Evolutionary conservation across 1,140 invertebrate species (phyloP).

Genomic region (Brachionus angularis): DNA sequence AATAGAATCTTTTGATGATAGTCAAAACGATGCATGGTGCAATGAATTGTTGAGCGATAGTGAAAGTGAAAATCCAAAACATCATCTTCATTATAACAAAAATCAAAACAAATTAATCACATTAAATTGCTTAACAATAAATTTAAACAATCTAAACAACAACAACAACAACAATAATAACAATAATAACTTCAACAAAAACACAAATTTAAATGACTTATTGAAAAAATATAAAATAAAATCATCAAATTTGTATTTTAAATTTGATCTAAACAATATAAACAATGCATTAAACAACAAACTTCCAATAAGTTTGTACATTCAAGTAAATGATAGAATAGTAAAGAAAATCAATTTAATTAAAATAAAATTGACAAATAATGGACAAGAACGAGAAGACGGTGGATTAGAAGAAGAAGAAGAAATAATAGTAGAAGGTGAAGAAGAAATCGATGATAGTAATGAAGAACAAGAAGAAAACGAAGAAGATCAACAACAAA

Average conservation of each 20-base stretch:
- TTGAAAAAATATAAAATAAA: too few species aligned
- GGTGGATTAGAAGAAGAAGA: too few species aligned
- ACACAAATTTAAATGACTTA: too few species aligned
- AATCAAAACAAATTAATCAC: neutral
- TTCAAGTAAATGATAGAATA: neutral
- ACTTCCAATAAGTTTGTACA: neutral
- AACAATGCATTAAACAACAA: conserved; percentile 12
- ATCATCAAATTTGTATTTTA: neutral
- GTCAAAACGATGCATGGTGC: neutral
- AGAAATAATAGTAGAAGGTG: too few species aligned
- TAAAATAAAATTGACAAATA: too few species aligned
- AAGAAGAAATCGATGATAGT: too few species aligned
- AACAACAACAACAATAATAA: neutral
- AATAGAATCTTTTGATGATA: neutral
- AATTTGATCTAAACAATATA: neutral
- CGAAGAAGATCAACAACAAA: too few species aligned
- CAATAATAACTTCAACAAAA: too few species aligned
- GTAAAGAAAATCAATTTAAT: conserved; percentile 11
- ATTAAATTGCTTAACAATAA: neutral
- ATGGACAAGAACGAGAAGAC: too few species aligned
- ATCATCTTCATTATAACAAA: too few species aligned
- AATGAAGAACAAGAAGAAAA: too few species aligned
- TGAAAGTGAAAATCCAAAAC: neutral
- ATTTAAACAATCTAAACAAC: conserved; percentile 5
- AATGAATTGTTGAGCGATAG: neutral